Percentiles rank a stretch among this genome's conserved stretches.
Evolutionary conservation across 2,113 vertebrate species (phyloP).

Genomic region (Nipponia nippon): DNA sequence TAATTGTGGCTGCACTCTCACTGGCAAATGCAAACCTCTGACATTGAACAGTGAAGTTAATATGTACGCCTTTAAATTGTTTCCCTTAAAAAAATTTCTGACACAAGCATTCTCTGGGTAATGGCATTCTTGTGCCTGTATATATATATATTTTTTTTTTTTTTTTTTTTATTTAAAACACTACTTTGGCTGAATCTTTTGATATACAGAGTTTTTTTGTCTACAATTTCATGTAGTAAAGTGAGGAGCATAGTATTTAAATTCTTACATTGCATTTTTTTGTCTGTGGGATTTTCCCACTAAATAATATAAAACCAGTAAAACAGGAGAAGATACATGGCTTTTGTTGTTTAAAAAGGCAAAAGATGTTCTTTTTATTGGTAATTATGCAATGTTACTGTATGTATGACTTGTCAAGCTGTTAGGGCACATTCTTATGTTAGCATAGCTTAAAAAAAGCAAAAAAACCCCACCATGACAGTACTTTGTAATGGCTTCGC

Average conservation of each 20-base stretch:
- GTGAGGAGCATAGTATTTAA: neutral
- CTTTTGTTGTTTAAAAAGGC: neutral
- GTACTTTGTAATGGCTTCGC: neutral
- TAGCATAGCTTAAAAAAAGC: neutral
- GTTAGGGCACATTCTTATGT: neutral
- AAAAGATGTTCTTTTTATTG: neutral
- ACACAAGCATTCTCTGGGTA: neutral
- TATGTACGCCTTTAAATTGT: neutral
- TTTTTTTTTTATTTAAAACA: neutral
- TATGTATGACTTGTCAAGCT: neutral
- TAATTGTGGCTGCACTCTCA: neutral
- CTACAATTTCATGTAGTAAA: neutral
- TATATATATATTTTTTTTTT: too few species aligned
- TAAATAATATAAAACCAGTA: neutral
- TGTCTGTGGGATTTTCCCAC: neutral
- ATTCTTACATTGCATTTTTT: neutral
- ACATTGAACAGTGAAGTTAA: neutral
- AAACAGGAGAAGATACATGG: neutral
- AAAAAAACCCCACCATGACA: rapidly evolving
- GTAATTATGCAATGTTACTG: neutral
- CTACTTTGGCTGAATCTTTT: neutral
- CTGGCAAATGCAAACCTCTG: neutral
- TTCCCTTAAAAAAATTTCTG: neutral
- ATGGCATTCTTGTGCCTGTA: neutral
- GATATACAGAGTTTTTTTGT: neutral